Evolutionary conservation across 2,113 vertebrate species (phyloP), one percentile per base, ranked within the genome.

Genomic region (Engystomops pustulosus): DNA sequence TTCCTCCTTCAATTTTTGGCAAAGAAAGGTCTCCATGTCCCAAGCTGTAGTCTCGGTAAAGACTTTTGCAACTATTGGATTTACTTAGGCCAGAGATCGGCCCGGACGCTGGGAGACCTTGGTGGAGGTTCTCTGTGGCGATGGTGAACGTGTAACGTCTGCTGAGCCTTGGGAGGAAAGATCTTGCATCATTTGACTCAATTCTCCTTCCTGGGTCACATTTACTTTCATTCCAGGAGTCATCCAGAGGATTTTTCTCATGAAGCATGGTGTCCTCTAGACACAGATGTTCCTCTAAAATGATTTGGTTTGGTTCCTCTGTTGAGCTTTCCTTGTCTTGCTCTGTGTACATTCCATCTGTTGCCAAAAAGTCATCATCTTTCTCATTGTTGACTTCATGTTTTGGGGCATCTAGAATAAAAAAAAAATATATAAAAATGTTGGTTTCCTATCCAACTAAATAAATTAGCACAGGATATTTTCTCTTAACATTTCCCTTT

Each of bases 61-160:
- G 4, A 62, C 27, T 30, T 62, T 67, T 67, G 20, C 17, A 67
- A 15, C 18, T 65, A 32, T 34, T 14, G 60, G 60, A 14, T 32
- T 65, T 65, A 17, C 5, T 18, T 65, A 65, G 17, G 30, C 27
- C 36, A 3, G 17, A 2, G 30, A 67, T 67, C 0, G 62, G 62
- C 15, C 62, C 62, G 10, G 6, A 30, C 27, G 32, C 62, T 4
- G 62, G 62, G 62, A 67, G 17, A 7, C 62, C 62, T 67, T 67
- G 62, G 62, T 67, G 62, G 32, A 67, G 62, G 32, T 67, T 67
- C 62, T 36, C 62, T 34, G 62, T 67, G 62, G 62, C 62, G 15
- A 25, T 25, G 27, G 62, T 67, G 62, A 67, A 67, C 36, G 15
- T 36, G 32, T 67, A 67, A 36, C 2, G 30, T 36, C 62, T 67